These are phyloP conservation scores for Lithophane leautieri DNA, from an alignment of 2,888 invertebrate genomes.

Conservation along the genomic window DNA sequence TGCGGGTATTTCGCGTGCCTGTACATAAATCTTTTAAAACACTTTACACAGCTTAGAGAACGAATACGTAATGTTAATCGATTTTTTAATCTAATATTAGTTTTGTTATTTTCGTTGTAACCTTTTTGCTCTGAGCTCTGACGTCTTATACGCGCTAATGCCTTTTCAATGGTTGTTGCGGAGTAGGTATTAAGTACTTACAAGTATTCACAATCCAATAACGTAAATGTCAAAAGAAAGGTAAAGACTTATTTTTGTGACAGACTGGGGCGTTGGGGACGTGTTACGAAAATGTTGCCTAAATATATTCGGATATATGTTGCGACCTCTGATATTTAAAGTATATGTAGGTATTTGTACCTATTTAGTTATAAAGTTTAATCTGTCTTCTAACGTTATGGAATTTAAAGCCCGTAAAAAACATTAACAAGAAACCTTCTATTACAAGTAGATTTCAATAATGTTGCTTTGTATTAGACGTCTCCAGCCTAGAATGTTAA, in stretches of 20 bases:
- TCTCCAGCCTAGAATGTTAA: background rate
- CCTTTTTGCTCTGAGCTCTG: conserved; percentile 9
- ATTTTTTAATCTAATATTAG: conserved; percentile 21
- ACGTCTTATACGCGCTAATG: conserved; percentile 25
- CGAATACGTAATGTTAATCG: conserved; percentile 16
- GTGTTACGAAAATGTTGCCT: conserved; percentile 20
- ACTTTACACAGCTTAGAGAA: background rate
- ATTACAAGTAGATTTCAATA: background rate
- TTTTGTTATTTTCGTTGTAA: conserved; percentile 12
- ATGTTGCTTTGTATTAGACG: background rate
- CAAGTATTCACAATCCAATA: conserved; percentile 22
- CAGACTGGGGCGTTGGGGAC: background rate
- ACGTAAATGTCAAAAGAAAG: conserved; percentile 40
- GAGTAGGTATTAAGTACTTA: background rate
- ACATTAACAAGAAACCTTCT: background rate
- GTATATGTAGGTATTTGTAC: too few relatives aligned
- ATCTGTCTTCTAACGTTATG: too few relatives aligned
- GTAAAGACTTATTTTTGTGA: conserved; percentile 16
- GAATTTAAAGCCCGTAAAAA: background rate
- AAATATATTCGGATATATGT: background rate
- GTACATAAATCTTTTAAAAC: conserved; percentile 30
- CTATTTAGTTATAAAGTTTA: background rate
- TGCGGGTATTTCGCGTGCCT: background rate
- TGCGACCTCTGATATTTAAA: background rate
- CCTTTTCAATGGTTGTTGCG: conserved; percentile 17